phyloP scores from a whole-genome alignment of 2,113 vertebrate genomes.

The Mustela lutreola region DNA sequence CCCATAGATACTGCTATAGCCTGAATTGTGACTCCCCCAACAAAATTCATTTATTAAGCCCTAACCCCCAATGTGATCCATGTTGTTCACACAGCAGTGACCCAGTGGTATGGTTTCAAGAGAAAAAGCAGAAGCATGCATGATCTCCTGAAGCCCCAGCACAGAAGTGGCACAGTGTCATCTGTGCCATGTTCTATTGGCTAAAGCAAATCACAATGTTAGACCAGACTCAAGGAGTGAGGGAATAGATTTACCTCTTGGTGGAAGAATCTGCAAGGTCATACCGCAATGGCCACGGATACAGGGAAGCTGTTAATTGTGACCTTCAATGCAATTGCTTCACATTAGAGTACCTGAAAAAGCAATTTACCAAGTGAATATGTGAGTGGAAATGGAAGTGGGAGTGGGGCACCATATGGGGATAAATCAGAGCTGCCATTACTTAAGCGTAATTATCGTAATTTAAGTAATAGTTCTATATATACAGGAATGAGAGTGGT shows the following conservation, averaged over 20 bases:
- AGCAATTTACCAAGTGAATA: constrained; percentile 38
- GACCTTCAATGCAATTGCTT: background rate
- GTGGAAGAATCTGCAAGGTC: background rate
- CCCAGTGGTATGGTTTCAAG: background rate
- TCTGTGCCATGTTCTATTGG: background rate
- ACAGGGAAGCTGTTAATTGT: background rate
- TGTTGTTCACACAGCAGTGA: background rate
- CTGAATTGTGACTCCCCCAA: background rate
- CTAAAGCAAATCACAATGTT: background rate
- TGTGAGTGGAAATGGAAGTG: background rate
- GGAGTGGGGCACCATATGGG: background rate
- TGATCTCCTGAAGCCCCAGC: background rate
- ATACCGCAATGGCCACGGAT: background rate
- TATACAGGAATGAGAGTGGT: background rate
- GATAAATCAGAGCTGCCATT: constrained; percentile 48
- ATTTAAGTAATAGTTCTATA: constrained; percentile 51
- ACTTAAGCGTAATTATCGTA: constrained; percentile 39
- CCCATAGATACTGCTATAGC: background rate
- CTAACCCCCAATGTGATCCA: background rate
- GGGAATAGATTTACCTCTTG: background rate
- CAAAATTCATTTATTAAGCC: background rate
- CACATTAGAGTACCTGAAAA: background rate
- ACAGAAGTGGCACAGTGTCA: background rate
- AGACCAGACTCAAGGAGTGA: background rate
- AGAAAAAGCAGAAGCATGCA: background rate